Conservation (phyloP, 2,888 invertebrate genomes). For the Leptopilina drosophilae region DNA sequence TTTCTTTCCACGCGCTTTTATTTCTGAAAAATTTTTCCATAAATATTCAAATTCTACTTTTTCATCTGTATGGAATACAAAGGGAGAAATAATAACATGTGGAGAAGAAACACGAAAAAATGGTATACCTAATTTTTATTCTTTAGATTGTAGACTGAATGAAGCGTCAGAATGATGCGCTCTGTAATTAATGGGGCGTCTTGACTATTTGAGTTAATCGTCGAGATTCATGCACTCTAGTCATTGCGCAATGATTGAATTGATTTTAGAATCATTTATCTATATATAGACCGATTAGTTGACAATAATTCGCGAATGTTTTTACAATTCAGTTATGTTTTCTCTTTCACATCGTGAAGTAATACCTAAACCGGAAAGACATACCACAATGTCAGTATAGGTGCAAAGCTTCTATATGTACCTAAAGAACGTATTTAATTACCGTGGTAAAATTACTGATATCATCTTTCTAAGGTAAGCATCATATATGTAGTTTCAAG, state of each 20-base stretch:
- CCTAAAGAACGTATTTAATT: conserved; percentile 55
- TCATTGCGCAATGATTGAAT: no score
- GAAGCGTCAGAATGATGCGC: not conserved
- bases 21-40: no score
- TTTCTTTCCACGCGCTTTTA: no score
- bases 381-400: conserved; percentile 10
- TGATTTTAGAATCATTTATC: no score
- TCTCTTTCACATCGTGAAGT: conserved; percentile 12
- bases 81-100: no score
- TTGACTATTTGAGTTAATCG: conserved; percentile 5
- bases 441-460: conserved; percentile 58
- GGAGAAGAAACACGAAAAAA: no score
- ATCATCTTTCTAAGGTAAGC: conserved; percentile 55
- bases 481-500: conserved; percentile 9
- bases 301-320: no score
- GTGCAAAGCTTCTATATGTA: conserved; percentile 45
- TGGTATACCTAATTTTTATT: no score
- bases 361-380: conserved; percentile 15
- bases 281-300: no score
- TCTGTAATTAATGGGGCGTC: conserved; percentile 33
- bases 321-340: no score
- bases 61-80: no score
- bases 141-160: not conserved
- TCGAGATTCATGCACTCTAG: not conserved
- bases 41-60: no score